Evolutionary conservation across 2,888 invertebrate species (phyloP).

Genomic region (Caenorhabditis virilis): DNA sequence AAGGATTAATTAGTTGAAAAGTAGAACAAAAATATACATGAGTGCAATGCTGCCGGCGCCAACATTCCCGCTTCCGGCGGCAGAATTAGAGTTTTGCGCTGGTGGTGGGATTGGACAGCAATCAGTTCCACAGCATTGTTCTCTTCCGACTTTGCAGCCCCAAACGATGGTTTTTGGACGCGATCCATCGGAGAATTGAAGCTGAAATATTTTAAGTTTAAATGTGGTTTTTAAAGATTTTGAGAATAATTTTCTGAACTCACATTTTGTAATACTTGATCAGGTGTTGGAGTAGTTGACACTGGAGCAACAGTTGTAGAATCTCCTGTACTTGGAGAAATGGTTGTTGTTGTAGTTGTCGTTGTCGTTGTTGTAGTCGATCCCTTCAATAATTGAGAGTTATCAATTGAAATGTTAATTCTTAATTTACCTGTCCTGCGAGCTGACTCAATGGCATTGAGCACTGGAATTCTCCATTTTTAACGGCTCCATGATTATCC

Average conservation of each 20-base stretch:
- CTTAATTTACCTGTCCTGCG: conserved; percentile 17
- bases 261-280: conserved; percentile 47
- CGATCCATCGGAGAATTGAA: conserved; percentile 61
- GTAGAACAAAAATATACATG: conserved; percentile 28
- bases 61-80: not conserved
- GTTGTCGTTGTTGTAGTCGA: conserved; percentile 35
- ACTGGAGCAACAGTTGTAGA: conserved; percentile 35
- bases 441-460: conserved; percentile 55
- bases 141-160: conserved; percentile 49
- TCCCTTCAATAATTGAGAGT: conserved; percentile 7
- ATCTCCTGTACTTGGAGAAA: conserved; percentile 17
- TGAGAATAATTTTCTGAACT: no score
- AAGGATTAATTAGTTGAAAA: no score
- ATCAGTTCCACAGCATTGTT: conserved; percentile 58
- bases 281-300: conserved; percentile 43
- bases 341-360: conserved; percentile 42
- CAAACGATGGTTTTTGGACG: conserved; percentile 62
- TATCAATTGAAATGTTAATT: not conserved
- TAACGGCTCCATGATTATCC: conserved; percentile 43
- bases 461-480: conserved; percentile 45
- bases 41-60: conserved; percentile 22
- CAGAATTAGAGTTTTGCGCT: conserved; percentile 6
- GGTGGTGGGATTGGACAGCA: conserved; percentile 55
- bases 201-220: conserved; percentile 49
- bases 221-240: no score